These are phyloP conservation scores for Yponomeuta plumbellus DNA, from an alignment of 2,888 invertebrate species.

Conservation along the genomic window DNA sequence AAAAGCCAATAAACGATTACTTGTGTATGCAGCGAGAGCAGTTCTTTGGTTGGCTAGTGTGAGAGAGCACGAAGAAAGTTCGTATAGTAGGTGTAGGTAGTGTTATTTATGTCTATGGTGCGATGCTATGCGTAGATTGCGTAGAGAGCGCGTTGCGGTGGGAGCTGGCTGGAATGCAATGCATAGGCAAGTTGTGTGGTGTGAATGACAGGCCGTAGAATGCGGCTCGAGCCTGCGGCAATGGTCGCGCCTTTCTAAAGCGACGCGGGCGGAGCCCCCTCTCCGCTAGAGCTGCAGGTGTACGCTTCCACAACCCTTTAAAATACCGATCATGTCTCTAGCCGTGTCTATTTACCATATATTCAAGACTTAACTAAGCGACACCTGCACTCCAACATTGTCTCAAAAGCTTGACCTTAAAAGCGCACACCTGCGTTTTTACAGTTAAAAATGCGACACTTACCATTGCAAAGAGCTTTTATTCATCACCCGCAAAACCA, in stretches of 20 bases:
- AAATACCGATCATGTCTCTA: slow-evolving; percentile 74
- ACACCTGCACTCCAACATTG: slow-evolving; percentile 61
- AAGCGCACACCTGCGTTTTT: slow-evolving; percentile 49
- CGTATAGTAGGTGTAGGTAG: slow-evolving; percentile 27
- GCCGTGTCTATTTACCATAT: slow-evolving; percentile 69
- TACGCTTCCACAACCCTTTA: slow-evolving; percentile 69
- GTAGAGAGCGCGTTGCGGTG: slow-evolving; percentile 43
- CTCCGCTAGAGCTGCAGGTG: slow-evolving; percentile 63
- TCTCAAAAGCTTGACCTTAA: slow-evolving; percentile 64
- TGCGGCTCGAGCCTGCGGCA: slow-evolving; percentile 74
- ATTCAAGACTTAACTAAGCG: slow-evolving; percentile 34
- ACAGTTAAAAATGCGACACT: slow-evolving; percentile 40
- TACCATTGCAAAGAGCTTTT: background rate
- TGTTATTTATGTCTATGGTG: slow-evolving; percentile 41
- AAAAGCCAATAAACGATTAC: slow-evolving; percentile 10
- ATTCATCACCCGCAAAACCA: background rate
- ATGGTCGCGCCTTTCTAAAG: slow-evolving; percentile 77
- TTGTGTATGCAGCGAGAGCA: slow-evolving; percentile 48
- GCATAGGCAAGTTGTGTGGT: slow-evolving; percentile 75
- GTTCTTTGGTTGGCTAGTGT: slow-evolving; percentile 30
- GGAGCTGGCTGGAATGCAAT: slow-evolving; percentile 75
- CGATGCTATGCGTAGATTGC: slow-evolving; percentile 38
- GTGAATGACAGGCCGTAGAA: slow-evolving; percentile 77
- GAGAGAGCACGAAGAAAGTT: slow-evolving; percentile 6
- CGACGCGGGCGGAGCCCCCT: slow-evolving; percentile 60